Evolutionary conservation across 2,113 vertebrate species (phyloP).

Genomic region (Herpetotheres cachinnans): DNA sequence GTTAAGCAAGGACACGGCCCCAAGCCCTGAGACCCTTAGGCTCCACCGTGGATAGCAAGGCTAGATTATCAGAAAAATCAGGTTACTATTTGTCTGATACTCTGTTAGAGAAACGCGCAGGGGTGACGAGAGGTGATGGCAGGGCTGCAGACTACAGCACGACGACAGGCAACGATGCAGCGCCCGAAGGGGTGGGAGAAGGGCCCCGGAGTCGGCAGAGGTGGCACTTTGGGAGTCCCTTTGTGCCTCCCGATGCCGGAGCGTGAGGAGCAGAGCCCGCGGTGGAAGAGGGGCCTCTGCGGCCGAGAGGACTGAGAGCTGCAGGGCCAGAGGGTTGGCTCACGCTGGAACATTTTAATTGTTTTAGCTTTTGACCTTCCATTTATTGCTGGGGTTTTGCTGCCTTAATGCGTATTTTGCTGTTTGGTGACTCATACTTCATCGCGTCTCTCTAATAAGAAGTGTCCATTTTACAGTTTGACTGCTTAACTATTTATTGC

Average conservation of each 20-base stretch:
- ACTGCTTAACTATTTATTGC: conserved; percentile 45
- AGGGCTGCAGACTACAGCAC: not conserved
- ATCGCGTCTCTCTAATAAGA: not conserved
- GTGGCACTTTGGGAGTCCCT: not conserved
- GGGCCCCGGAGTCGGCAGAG: not conserved
- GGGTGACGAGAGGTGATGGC: not conserved
- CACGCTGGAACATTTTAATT: not conserved
- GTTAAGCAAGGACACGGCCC: not conserved
- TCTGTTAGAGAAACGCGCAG: not conserved
- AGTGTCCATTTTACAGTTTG: conserved; percentile 4
- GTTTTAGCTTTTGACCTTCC: not conserved
- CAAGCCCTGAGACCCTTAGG: not conserved
- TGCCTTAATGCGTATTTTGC: not conserved
- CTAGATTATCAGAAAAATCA: not conserved
- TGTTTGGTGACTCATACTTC: not conserved
- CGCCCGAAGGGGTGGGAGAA: fast-evolving
- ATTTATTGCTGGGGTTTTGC: not conserved
- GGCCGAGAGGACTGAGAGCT: not conserved
- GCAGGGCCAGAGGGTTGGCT: not conserved
- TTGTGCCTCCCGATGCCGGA: not conserved
- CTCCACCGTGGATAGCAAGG: not conserved
- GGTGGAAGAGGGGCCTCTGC: not conserved
- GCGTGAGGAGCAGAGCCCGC: not conserved
- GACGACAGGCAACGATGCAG: fast-evolving
- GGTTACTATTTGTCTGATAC: not conserved